Conservation (phyloP, 2,888 invertebrate genomes). For the Xylocampa areola region DNA sequence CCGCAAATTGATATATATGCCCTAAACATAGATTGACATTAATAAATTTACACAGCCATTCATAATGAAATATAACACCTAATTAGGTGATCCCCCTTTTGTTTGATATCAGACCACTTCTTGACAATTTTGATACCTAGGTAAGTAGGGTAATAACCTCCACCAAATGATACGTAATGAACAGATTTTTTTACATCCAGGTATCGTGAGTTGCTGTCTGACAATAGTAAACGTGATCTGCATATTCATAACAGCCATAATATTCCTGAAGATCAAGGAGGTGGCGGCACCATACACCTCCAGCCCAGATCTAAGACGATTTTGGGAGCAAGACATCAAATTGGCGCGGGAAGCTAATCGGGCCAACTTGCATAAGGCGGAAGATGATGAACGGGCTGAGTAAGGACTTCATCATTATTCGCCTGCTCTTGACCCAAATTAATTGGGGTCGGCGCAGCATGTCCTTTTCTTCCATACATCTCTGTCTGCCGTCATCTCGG, state of each 20-base stretch:
- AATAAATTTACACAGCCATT: too few species aligned
- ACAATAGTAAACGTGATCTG: conserved; percentile 95
- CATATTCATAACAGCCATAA: conserved; percentile 94
- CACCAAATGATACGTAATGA: not conserved
- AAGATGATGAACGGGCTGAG: conserved; percentile 86
- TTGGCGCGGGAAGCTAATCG: conserved; percentile 92
- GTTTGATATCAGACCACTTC: too few species aligned
- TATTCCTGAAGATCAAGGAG: conserved; percentile 95
- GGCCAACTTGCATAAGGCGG: conserved; percentile 90
- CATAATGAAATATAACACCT: too few species aligned
- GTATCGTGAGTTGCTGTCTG: conserved; percentile 94
- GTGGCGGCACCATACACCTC: conserved; percentile 95
- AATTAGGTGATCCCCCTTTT: too few species aligned
- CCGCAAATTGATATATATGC: too few species aligned
- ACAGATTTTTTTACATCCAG: conserved; percentile 60
- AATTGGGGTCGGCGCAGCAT: too few species aligned
- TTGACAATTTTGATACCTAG: too few species aligned
- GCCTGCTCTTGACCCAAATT: too few species aligned
- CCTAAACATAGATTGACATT: too few species aligned
- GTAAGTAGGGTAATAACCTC: too few species aligned
- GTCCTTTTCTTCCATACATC: too few species aligned
- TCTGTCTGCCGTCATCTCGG: too few species aligned
- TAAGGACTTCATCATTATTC: conserved; percentile 58
- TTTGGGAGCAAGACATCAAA: conserved; percentile 95
- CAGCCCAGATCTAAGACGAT: conserved; percentile 92